These are phyloP conservation scores for Genyomyrus donnyi DNA, from an alignment of 2,113 vertebrate species.

Conservation along the genomic window DNA sequence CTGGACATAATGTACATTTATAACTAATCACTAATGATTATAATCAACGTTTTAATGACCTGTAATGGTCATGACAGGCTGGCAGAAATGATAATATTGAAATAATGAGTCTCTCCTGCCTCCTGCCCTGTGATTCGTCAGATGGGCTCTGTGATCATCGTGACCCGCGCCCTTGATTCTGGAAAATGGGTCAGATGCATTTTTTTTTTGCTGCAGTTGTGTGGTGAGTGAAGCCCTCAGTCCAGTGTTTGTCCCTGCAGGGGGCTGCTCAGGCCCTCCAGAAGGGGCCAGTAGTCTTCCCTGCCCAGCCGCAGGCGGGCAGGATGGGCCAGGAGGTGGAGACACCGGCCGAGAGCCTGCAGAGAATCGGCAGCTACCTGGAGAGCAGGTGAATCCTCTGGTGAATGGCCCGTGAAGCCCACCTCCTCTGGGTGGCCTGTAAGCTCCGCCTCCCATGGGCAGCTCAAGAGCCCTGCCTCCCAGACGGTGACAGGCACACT, in stretches of 20 bases:
- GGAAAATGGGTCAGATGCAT: background rate
- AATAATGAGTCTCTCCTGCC: background rate
- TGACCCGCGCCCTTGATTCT: background rate
- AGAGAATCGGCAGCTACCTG: constrained; percentile 46
- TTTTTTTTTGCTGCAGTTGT: background rate
- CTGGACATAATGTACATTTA: background rate
- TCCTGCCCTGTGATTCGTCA: background rate
- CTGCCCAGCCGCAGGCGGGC: background rate
- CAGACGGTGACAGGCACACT: background rate
- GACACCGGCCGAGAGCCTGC: constrained; percentile 38
- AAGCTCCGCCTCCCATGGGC: background rate
- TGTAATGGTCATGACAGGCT: background rate
- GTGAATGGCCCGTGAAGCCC: background rate
- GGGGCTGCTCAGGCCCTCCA: constrained; percentile 39
- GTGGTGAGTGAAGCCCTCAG: background rate
- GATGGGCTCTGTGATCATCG: background rate
- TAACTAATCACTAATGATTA: background rate
- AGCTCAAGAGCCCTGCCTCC: background rate
- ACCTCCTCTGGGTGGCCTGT: background rate
- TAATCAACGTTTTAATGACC: background rate
- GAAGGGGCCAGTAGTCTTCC: background rate
- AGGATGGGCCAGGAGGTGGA: background rate
- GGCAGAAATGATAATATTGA: background rate
- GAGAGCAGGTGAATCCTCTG: constrained; percentile 49
- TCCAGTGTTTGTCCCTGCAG: constrained; percentile 30